Evolutionary conservation across 1,140 invertebrate species (phyloP).

Genomic region (Sitobion miscanthi): DNA sequence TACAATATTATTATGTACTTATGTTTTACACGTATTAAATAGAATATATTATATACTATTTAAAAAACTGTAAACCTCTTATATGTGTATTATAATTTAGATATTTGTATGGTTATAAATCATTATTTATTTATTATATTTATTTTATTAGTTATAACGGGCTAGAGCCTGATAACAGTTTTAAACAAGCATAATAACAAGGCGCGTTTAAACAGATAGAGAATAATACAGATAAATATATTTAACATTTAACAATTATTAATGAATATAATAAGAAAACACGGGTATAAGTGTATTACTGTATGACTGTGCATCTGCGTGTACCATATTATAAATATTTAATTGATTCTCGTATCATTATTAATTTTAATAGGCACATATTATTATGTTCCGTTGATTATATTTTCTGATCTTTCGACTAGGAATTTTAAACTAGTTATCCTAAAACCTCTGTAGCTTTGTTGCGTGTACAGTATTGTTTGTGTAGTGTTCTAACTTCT

Average conservation of each 20-base stretch:
- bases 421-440: background rate
- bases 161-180: too few relatives aligned
- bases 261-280: too few relatives aligned
- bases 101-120: background rate
- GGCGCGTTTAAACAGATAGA: too few relatives aligned
- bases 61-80: background rate
- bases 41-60: background rate
- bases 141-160: too few relatives aligned
- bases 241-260: too few relatives aligned
- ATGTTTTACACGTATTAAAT: background rate
- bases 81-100: background rate
- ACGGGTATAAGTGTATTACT: background rate
- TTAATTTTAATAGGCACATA: background rate
- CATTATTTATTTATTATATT: background rate
- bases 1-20: background rate
- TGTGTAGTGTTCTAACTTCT: background rate
- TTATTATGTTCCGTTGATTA: slow-evolving; percentile 10
- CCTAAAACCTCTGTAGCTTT: background rate
- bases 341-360: background rate
- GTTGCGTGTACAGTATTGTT: background rate
- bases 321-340: background rate
- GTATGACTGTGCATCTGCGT: background rate
- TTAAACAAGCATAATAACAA: too few relatives aligned
- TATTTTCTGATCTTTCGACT: background rate
- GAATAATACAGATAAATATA: too few relatives aligned